A percentile compares a stretch with the other conserved stretches of the same genome.
Evolutionary conservation across 2,113 vertebrate genomes (phyloP).

Genomic region (Oreochromis niloticus): DNA sequence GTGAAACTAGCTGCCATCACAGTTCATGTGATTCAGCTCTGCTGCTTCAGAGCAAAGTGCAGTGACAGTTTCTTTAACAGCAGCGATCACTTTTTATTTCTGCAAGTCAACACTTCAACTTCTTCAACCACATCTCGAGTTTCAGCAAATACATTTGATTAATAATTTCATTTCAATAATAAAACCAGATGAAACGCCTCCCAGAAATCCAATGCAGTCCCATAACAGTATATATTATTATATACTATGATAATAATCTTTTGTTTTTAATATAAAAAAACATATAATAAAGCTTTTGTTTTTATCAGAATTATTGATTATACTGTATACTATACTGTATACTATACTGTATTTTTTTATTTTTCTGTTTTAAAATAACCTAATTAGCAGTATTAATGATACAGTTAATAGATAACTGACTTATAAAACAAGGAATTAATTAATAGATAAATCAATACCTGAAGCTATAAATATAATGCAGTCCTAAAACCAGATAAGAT

Average conservation of each 20-base stretch:
- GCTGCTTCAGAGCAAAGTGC: background rate
- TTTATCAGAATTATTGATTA: background rate
- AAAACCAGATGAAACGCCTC: background rate
- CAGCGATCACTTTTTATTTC: background rate
- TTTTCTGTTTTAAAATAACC: background rate
- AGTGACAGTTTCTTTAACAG: rapidly evolving
- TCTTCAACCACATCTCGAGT: background rate
- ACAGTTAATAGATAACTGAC: background rate
- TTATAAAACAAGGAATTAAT: background rate
- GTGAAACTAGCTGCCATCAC: background rate
- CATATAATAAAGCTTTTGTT: rapidly evolving
- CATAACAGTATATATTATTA: background rate
- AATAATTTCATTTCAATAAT: background rate
- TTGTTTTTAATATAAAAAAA: background rate
- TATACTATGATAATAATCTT: background rate
- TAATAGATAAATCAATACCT: background rate
- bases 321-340: background rate
- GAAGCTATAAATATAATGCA: background rate
- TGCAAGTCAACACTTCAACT: background rate
- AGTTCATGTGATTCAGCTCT: background rate
- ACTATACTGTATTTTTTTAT: background rate
- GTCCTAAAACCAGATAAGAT: background rate
- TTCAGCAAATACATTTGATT: background rate
- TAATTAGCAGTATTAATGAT: background rate
- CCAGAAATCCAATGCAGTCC: background rate